Evolutionary conservation across 2,888 invertebrate species (phyloP).

Genomic region (Ariolimax columbianus): DNA sequence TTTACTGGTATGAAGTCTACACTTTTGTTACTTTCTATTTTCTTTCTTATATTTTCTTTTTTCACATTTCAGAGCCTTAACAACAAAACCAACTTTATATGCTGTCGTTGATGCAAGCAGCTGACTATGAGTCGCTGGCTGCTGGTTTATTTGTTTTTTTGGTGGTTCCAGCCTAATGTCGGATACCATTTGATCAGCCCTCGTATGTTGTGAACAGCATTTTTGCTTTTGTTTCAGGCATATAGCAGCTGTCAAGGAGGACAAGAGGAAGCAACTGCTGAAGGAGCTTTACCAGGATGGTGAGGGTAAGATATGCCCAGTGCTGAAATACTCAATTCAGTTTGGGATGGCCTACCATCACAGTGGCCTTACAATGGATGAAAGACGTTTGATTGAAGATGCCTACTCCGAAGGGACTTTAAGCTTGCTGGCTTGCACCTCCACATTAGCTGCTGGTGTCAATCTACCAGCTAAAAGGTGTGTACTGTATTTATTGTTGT

Average conservation of each 20-base stretch:
- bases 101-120: no score
- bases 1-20: no score
- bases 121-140: no score
- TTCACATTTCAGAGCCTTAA: no score
- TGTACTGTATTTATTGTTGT: not conserved
- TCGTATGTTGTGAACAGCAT: not conserved
- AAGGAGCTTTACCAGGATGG: conserved; percentile 84
- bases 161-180: no score
- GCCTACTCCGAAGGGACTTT: conserved; percentile 88
- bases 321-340: conserved; percentile 84
- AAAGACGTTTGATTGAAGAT: conserved; percentile 89
- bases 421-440: conserved; percentile 94
- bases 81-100: no score
- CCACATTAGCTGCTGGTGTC: conserved; percentile 97
- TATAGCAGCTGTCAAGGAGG: conserved; percentile 81
- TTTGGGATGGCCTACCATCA: conserved; percentile 96
- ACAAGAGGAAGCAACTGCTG: conserved; percentile 82
- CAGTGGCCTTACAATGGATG: conserved; percentile 89
- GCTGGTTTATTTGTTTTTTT: no score
- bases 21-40: no score
- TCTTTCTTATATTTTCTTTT: no score
- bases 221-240: conserved; percentile 78
- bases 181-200: no score
- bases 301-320: conserved; percentile 83
- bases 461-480: conserved; percentile 93